phyloP scores from a whole-genome alignment of 2,888 invertebrate genomes.

The Phalera bucephala region DNA sequence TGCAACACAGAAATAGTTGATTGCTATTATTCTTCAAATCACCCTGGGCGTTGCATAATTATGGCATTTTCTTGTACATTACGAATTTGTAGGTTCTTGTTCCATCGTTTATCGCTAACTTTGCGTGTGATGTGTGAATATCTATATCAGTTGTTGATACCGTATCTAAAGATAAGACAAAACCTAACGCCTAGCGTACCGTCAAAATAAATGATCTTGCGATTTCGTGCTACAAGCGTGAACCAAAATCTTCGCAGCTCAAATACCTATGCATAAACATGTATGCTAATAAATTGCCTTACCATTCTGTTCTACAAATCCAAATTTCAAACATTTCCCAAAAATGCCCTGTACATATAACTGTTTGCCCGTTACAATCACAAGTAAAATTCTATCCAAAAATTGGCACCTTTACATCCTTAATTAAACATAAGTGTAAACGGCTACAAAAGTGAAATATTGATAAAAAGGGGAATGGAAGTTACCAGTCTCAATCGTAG shows the following conservation, averaged over 20 bases:
- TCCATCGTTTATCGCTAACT: conserved; percentile 29
- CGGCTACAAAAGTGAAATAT: conserved; percentile 55
- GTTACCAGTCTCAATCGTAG: conserved; percentile 62
- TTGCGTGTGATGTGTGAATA: conserved; percentile 54
- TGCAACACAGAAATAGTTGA: too few species aligned
- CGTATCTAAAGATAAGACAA: conserved; percentile 59
- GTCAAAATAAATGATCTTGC: conserved; percentile 49
- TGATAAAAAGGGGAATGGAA: conserved; percentile 48
- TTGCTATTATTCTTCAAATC: conserved; percentile 1
- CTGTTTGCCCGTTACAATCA: conserved; percentile 20
- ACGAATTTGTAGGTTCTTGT: conserved; percentile 23
- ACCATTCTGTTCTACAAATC: conserved; percentile 13
- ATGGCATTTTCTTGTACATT: conserved; percentile 59
- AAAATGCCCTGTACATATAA: conserved; percentile 21
- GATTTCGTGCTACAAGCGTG: conserved; percentile 32
- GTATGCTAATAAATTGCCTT: conserved; percentile 22
- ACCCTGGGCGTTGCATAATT: conserved; percentile 28
- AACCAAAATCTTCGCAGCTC: conserved; percentile 14
- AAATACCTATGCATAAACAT: conserved; percentile 21
- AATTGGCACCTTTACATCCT: conserved; percentile 53
- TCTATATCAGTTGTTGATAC: conserved; percentile 61
- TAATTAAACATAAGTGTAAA: conserved; percentile 54
- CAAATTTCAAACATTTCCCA: conserved; percentile 10
- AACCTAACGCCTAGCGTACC: conserved; percentile 41
- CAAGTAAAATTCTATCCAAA: conserved; percentile 30